These are phyloP conservation scores for Stercorarius parasiticus DNA, from an alignment of 2,113 vertebrate species.

Conservation along the genomic window DNA sequence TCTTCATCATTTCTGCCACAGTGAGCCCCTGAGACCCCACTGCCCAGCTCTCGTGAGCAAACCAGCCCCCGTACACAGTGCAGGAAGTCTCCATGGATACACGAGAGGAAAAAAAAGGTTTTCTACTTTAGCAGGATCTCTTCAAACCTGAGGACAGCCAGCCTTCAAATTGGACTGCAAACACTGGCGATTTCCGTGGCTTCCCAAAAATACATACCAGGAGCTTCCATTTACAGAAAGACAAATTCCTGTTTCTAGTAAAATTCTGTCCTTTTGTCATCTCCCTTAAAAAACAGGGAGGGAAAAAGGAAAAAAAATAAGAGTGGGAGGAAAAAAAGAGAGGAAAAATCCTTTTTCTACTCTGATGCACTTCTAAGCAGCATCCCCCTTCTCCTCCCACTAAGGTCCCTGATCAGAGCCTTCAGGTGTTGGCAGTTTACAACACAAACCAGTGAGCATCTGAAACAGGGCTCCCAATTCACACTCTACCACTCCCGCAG, in stretches of 20 bases:
- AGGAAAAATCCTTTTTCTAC: background rate
- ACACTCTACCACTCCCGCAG: background rate
- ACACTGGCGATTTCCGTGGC: background rate
- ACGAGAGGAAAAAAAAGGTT: rapidly evolving
- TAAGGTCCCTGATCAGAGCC: background rate
- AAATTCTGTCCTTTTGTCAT: slow-evolving; percentile 22
- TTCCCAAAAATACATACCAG: slow-evolving; percentile 54
- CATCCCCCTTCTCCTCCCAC: background rate
- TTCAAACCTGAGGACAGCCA: background rate
- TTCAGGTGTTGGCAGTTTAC: background rate
- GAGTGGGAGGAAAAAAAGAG: rapidly evolving
- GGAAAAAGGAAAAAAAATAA: background rate
- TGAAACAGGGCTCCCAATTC: background rate
- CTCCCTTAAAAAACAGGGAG: background rate
- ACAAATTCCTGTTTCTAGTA: slow-evolving; percentile 49
- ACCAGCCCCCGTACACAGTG: background rate
- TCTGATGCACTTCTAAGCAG: background rate
- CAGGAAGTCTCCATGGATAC: background rate
- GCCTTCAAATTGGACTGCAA: background rate
- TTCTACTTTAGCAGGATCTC: background rate
- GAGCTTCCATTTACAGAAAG: slow-evolving; percentile 41
- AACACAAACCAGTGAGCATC: background rate
- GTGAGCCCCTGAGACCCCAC: background rate
- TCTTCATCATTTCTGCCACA: background rate
- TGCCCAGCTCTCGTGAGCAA: background rate